Percentiles rank a stretch among this genome's conserved stretches.
Evolutionary conservation across 2,797 vertebrate species (phyloP).

Genomic region (Esox lucius): DNA sequence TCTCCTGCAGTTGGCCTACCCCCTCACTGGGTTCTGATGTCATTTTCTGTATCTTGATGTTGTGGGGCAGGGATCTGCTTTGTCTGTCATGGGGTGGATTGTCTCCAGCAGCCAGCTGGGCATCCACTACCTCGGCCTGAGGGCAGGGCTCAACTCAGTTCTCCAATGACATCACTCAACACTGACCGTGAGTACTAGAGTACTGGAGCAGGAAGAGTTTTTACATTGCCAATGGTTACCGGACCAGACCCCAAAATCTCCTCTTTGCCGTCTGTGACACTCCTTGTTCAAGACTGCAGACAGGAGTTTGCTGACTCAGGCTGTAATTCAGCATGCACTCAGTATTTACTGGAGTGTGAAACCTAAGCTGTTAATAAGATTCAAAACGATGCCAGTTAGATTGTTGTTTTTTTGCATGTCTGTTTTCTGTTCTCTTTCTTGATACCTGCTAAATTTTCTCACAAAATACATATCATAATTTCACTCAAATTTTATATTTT

Average conservation of each 20-base stretch:
- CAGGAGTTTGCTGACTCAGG: neutral
- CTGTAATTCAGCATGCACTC: neutral
- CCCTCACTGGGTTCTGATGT: constrained; percentile 32
- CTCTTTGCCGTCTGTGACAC: neutral
- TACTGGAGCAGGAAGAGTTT: constrained; percentile 28
- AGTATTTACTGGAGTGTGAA: neutral
- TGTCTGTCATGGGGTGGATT: constrained; percentile 5
- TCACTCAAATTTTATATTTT: neutral
- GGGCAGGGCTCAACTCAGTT: constrained; percentile 11
- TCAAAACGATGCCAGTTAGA: neutral
- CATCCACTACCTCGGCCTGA: constrained; percentile 1
- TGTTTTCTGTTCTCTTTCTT: too few species aligned
- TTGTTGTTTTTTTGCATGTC: too few species aligned
- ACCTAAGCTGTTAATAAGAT: neutral
- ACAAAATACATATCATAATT: neutral
- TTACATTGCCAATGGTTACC: constrained; percentile 17
- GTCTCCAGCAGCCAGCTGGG: constrained; percentile 14
- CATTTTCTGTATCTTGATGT: constrained; percentile 31
- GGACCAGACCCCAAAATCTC: neutral
- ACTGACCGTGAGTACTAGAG: constrained; percentile 24
- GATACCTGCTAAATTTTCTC: too few species aligned
- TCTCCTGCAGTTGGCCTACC: constrained; percentile 28
- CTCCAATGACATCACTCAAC: constrained; percentile 54
- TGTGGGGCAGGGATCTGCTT: neutral
- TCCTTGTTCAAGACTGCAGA: neutral